A percentile compares a stretch with the other conserved stretches of the same genome.
These are phyloP conservation scores for Parauchenoglanis ngamensis DNA, from an alignment of 2,797 vertebrate genomes.

Conservation along the genomic window DNA sequence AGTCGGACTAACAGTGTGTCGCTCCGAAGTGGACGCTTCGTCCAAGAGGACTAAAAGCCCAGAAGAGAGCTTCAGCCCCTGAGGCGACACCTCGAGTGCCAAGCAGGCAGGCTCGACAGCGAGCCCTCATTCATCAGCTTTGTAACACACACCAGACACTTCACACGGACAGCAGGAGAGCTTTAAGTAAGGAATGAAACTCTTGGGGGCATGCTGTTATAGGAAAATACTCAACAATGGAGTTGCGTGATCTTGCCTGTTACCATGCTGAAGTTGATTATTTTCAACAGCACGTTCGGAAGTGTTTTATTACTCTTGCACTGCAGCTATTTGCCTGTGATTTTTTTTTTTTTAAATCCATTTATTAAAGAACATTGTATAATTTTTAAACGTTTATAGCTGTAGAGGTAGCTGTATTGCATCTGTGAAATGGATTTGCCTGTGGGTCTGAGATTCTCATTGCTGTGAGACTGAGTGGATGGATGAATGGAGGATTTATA, in stretches of 20 bases:
- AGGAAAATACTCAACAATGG: neutral
- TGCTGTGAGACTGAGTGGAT: neutral
- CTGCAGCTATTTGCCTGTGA: neutral
- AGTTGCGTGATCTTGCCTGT: neutral
- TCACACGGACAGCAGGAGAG: constrained; percentile 24
- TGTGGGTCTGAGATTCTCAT: neutral
- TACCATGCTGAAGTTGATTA: neutral
- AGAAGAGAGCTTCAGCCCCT: constrained; percentile 38
- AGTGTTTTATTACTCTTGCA: too few species aligned
- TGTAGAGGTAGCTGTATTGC: neutral
- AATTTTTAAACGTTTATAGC: neutral
- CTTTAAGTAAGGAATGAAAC: neutral
- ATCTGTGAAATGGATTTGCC: neutral
- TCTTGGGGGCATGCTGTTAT: neutral
- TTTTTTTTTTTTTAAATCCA: neutral
- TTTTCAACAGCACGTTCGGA: neutral
- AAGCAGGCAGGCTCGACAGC: constrained; percentile 25
- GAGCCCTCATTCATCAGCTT: constrained; percentile 28
- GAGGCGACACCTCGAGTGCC: constrained; percentile 45
- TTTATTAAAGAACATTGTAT: neutral
- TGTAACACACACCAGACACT: constrained; percentile 22
- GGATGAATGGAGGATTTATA: neutral
- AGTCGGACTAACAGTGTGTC: constrained; percentile 69
- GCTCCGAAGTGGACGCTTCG: constrained; percentile 62
- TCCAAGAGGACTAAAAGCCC: constrained; percentile 53